phyloP scores from a whole-genome alignment of 2,113 vertebrate genomes.

The Eulemur macaco region DNA sequence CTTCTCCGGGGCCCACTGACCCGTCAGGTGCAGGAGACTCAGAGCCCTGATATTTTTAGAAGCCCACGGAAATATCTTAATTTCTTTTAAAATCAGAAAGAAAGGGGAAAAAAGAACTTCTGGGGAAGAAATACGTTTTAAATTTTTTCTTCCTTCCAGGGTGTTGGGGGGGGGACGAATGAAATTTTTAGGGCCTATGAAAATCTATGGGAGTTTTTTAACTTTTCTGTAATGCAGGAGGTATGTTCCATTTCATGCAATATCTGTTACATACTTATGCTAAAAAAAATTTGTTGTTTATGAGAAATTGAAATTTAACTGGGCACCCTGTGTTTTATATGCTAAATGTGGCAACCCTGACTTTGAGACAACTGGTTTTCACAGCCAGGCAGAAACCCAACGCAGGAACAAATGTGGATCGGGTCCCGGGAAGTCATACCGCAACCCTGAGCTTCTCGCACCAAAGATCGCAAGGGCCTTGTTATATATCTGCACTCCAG shows the following conservation, averaged over 20 bases:
- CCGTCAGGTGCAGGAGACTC: fast-evolving
- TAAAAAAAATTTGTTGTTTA: not conserved
- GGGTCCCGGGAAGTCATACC: not conserved
- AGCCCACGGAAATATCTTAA: not conserved
- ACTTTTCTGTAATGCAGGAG: not conserved
- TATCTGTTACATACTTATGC: not conserved
- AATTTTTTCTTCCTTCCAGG: not conserved
- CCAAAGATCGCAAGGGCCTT: not conserved
- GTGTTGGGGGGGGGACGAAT: too few relatives aligned
- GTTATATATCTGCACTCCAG: fast-evolving
- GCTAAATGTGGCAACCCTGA: not conserved
- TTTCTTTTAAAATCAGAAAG: not conserved
- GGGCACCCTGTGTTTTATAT: not conserved
- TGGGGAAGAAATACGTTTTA: not conserved
- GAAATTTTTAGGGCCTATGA: not conserved
- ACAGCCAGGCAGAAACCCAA: not conserved
- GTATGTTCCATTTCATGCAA: not conserved
- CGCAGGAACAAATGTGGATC: not conserved
- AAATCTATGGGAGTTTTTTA: not conserved
- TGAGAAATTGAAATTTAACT: not conserved
- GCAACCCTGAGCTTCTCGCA: not conserved
- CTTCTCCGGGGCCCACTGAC: not conserved
- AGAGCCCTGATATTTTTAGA: not conserved
- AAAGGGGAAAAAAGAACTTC: not conserved
- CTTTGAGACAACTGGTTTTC: not conserved